Evolutionary conservation across 2,113 vertebrate species (phyloP).

Genomic region (Vidua macroura): DNA sequence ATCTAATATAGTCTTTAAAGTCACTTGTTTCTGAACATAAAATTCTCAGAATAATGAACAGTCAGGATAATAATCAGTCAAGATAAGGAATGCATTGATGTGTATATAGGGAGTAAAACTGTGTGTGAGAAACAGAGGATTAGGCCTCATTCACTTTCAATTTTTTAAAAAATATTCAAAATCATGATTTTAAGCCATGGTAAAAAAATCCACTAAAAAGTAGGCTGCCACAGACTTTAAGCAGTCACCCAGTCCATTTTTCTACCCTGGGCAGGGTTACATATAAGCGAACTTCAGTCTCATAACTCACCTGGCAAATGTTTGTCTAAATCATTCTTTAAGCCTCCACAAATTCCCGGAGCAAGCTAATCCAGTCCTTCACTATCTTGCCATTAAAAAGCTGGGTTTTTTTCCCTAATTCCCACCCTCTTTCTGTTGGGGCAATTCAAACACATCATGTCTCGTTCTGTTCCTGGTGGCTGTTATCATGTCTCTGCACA

Average conservation of each 20-base stretch:
- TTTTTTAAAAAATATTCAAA: background rate
- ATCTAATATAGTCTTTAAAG: background rate
- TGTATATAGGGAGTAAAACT: background rate
- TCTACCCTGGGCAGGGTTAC: background rate
- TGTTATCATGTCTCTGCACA: conserved; percentile 7
- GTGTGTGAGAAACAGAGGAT: background rate
- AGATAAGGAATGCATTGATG: background rate
- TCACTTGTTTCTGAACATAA: background rate
- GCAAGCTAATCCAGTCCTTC: conserved; percentile 4
- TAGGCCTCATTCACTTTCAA: background rate
- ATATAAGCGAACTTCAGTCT: background rate
- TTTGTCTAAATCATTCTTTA: background rate
- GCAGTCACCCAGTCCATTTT: background rate
- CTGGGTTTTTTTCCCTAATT: background rate
- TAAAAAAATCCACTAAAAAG: background rate
- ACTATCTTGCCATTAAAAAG: conserved; percentile 14
- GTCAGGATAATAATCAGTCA: background rate
- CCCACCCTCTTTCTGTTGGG: background rate
- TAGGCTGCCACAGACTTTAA: background rate
- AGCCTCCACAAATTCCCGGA: background rate
- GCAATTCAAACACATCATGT: conserved; percentile 10
- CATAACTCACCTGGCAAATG: conserved; percentile 9
- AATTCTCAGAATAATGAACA: background rate
- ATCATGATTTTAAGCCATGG: background rate
- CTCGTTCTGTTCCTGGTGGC: conserved; percentile 5